phyloP scores from a whole-genome alignment of 2,888 invertebrate genomes.

The Nemurella pictetii region DNA sequence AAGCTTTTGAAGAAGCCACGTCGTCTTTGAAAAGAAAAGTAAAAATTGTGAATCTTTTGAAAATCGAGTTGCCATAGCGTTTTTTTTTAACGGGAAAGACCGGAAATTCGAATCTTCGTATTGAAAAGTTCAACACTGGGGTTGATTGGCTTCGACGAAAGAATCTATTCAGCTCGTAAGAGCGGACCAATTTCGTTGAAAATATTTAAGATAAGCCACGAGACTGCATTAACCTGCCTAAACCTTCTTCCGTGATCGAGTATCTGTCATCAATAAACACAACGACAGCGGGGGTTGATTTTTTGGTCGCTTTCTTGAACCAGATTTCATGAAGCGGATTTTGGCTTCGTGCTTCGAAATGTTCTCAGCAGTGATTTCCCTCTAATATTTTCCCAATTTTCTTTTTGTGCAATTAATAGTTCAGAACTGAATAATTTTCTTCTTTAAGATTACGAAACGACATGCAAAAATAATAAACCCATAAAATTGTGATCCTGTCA shows the following conservation, averaged over 20 bases:
- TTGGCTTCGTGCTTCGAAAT: not conserved
- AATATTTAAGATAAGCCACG: not conserved
- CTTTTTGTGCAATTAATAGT: not conserved
- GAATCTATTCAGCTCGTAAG: not conserved
- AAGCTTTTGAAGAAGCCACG: constrained; percentile 33
- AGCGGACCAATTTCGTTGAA: not conserved
- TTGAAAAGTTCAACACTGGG: constrained; percentile 21
- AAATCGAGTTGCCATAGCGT: not conserved
- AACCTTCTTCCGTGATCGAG: not conserved
- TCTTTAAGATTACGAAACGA: too few species aligned
- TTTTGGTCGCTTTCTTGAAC: too few species aligned
- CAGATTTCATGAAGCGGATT: too few species aligned
- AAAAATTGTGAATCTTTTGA: constrained; percentile 32
- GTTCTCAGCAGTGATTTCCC: not conserved
- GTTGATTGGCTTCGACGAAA: constrained; percentile 23
- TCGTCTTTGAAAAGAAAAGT: constrained; percentile 10
- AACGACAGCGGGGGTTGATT: not conserved
- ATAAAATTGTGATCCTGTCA: not conserved
- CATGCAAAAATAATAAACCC: not conserved
- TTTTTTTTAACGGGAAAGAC: not conserved
- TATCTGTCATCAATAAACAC: not conserved
- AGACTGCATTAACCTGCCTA: too few species aligned
- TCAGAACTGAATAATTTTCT: too few species aligned
- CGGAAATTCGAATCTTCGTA: constrained; percentile 26
- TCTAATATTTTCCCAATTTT: not conserved